These are phyloP conservation scores for Agrochola litura DNA, from an alignment of 2,888 invertebrate genomes.

Conservation along the genomic window DNA sequence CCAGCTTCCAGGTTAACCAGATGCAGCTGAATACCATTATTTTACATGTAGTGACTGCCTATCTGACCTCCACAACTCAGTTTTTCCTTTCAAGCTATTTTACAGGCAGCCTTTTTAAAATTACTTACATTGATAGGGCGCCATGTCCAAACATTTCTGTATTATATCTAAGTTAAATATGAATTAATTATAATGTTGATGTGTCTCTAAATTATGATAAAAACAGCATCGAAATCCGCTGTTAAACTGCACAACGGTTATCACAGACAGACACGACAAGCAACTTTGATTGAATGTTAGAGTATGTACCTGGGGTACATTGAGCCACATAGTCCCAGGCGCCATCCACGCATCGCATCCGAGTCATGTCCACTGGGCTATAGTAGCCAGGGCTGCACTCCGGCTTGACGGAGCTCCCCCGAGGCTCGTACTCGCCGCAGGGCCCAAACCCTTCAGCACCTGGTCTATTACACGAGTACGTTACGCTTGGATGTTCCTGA, in stretches of 20 bases:
- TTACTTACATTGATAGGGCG: too few relatives aligned
- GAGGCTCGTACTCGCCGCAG: conserved; percentile 12
- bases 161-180: too few relatives aligned
- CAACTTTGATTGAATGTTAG: neutral
- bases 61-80: neutral
- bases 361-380: neutral
- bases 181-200: too few relatives aligned
- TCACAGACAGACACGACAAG: neutral
- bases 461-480: conserved; percentile 96
- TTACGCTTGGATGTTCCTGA: conserved; percentile 95
- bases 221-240: too few relatives aligned
- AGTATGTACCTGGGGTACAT: conserved; percentile 10
- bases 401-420: neutral
- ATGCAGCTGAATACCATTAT: neutral
- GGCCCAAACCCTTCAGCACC: conserved; percentile 91
- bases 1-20: neutral
- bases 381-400: neutral
- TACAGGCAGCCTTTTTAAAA: too few relatives aligned
- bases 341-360: conserved; percentile 14
- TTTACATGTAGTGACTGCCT: neutral
- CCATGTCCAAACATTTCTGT: too few relatives aligned
- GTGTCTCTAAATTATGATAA: too few relatives aligned
- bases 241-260: too few relatives aligned
- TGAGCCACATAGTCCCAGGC: conserved; percentile 11
- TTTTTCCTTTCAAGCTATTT: neutral